Evolutionary conservation across 2,113 vertebrate species (phyloP).

Genomic region (Hypocryptadius cinnamomeus): DNA sequence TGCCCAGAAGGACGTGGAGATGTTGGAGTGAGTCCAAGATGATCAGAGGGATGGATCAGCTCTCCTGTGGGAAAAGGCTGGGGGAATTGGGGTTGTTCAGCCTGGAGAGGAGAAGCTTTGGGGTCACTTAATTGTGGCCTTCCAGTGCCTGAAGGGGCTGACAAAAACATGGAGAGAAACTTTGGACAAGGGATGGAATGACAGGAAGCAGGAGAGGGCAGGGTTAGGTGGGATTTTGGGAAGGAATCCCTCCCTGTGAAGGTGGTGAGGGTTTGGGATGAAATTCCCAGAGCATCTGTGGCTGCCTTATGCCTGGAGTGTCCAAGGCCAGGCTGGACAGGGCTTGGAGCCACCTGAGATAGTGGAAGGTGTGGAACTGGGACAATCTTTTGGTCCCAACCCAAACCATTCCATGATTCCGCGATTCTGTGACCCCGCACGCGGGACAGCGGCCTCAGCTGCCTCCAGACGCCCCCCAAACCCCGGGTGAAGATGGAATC

Average conservation of each 20-base stretch:
- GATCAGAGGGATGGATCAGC: background rate
- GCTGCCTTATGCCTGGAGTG: background rate
- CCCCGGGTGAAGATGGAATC: fast-evolving
- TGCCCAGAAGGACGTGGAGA: background rate
- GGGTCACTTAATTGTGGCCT: background rate
- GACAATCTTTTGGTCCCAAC: fast-evolving
- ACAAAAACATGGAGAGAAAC: background rate
- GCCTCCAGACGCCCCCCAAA: fast-evolving
- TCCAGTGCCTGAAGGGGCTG: background rate
- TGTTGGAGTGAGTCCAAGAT: fast-evolving
- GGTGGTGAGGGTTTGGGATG: background rate
- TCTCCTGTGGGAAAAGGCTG: background rate
- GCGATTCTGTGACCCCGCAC: fast-evolving
- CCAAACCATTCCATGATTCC: background rate
- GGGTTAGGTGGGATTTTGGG: background rate
- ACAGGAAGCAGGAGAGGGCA: background rate
- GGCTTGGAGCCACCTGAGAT: fast-evolving
- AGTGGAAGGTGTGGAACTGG: fast-evolving
- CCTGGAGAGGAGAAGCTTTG: background rate
- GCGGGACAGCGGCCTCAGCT: fast-evolving
- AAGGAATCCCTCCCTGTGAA: background rate
- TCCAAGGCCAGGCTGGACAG: fast-evolving
- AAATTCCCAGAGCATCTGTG: background rate
- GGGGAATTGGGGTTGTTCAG: background rate
- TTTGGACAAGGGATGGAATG: background rate